Base-by-base conservation (phyloP, 2,797 vertebrate species). In the Acipenser oxyrinchus region DNA sequence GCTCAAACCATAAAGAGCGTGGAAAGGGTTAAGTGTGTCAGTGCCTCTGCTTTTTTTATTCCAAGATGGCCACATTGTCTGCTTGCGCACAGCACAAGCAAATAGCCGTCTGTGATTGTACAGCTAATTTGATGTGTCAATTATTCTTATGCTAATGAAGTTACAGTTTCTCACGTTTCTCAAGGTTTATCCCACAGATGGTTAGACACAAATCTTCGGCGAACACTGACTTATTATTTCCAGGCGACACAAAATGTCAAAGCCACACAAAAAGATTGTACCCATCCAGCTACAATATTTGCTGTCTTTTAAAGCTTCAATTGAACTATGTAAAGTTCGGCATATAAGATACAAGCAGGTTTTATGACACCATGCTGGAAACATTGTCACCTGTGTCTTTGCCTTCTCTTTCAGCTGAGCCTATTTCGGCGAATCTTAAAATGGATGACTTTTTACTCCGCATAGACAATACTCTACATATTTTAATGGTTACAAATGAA, bases 121-220 rank as follows among this genome's bases (percentile, higher is more conserved):
- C 79, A 89, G 83, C 86, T 91, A 92, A 93, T 93, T 93, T 93
- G 86, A 93, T 92, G 88, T 93, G 91, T 92, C 90, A 91, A 91
- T 93, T 88, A 94, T 96, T 95, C 92, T 91, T 89, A 95, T 94
- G 93, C 86, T 95, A 94, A 96, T 95, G 58, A 71, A 1, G 64
- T 78, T 88, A 91, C 89, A 92, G 89, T 94, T 92, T 90, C 89
- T 91, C 88, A 86, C 81, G 80, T 91, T 90, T 93, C 81, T 76
- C 86, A 86, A 86, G 85, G 89, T 83, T 88, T 76, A 84, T 85
- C 87, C 79, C 86, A 86, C 90, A 87, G 83, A 91, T 89, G 92
- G 83, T 79, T 81, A 77, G 73, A 86, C 80, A 82, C 81, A 87
- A 76, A 73, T 73, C 70, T 74, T 72, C 66, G 68, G 71, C 55